Base-by-base conservation (phyloP, 2,113 vertebrate genomes). In the Atrichornis clamosus region DNA sequence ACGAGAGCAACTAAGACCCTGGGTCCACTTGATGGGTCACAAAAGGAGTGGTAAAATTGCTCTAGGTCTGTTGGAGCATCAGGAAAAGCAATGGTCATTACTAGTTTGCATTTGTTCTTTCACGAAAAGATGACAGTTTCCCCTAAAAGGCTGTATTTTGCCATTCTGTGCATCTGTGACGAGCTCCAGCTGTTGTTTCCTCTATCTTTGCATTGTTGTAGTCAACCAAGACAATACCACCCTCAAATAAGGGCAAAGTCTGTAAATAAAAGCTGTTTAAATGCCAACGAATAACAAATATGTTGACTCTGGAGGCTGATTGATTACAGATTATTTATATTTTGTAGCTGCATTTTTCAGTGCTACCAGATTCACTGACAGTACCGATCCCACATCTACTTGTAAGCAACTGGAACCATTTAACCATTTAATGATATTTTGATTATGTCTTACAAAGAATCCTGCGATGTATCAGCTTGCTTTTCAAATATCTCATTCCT, bases 291-390 rank as follows among this genome's bases (percentile, higher is more conserved):
- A 83, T 83, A 83, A 77, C 50, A 91, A 87, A 79, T 42, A 44
- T 27, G 47, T 65, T 94, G 59, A 78, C 63, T 88, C 50, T 63
- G 60, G 79, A 90, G 33, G 63, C 52, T 78, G 72, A 76, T 7
- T 52, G 46, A 74, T 86, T 88, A 53, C 50, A 83, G 85, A 93
- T 80, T 90, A 62, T 85, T 93, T 89, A n/a, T 73, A 60, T 83
- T 89, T 96, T 60, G 39, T 84, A 83, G 21, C 33, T 90, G 58
- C 27, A 76, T 27, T 62, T 90, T 89, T 85, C 78, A 77, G 46
- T 39, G 42, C 46, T 59, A 33, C 33, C 59, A 87, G 65, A 62
- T 7, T 77, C 50, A 39, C 23, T 74, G 60, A 76, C 9, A 33
- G 35, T 41, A 67, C 33, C 28, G n/a, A 55, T 37, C 49, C 67